These are phyloP conservation scores for Carterocephalus palaemon DNA, from an alignment of 2,888 invertebrate species.

Conservation along the genomic window DNA sequence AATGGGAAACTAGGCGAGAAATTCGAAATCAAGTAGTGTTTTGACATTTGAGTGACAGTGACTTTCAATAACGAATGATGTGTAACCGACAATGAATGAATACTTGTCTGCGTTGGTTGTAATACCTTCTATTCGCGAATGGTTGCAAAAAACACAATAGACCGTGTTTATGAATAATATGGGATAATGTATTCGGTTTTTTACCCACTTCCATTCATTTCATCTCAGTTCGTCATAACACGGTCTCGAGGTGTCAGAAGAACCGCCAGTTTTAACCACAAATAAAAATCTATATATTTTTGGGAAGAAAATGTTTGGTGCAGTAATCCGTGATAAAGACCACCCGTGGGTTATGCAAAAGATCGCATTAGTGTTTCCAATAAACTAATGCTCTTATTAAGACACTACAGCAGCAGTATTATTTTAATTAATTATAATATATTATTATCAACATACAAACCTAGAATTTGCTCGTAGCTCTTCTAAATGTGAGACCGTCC, in stretches of 20 bases:
- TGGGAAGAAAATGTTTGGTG: too few species aligned
- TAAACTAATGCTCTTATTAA: too few species aligned
- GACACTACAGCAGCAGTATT: too few species aligned
- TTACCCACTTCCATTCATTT: constrained; percentile 9
- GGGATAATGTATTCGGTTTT: constrained; percentile 9
- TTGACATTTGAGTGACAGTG: constrained; percentile 75
- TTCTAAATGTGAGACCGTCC: too few species aligned
- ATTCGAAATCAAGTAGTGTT: constrained; percentile 53
- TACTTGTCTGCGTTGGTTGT: constrained; percentile 9
- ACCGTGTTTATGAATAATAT: constrained; percentile 17
- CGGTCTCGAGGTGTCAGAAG: neutral
- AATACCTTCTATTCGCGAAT: constrained; percentile 12
- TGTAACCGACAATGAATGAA: constrained; percentile 50
- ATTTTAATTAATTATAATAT: too few species aligned
- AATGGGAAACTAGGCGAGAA: constrained; percentile 60
- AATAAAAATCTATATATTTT: too few species aligned
- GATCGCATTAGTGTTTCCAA: too few species aligned
- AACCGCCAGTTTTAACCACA: too few species aligned
- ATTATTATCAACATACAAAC: too few species aligned
- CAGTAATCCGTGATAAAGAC: too few species aligned
- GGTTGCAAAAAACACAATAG: constrained; percentile 19
- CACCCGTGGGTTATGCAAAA: too few species aligned
- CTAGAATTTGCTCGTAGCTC: too few species aligned
- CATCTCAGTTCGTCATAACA: constrained; percentile 6
- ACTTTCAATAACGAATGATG: constrained; percentile 67